phyloP scores from a whole-genome alignment of 2,888 invertebrate genomes.

The Eupithecia vulgata region DNA sequence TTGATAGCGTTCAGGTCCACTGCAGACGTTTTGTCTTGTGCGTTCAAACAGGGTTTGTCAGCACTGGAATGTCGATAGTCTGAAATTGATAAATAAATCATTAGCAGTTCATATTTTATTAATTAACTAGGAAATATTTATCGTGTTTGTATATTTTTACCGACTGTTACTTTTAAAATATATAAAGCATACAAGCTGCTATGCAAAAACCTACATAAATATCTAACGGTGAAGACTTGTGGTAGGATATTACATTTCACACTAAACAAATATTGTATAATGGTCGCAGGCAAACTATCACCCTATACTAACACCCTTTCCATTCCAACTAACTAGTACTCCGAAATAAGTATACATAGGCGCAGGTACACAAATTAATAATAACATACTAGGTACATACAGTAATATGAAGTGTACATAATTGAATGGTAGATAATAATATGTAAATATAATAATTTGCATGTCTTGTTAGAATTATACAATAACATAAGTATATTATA shows the following conservation, averaged over 20 bases:
- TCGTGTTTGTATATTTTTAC: neutral
- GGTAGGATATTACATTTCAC: neutral
- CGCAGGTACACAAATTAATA: neutral
- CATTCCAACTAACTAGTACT: constrained; percentile 6
- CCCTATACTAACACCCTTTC: neutral
- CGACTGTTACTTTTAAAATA: neutral
- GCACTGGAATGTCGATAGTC: constrained; percentile 87
- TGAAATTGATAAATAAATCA: constrained; percentile 59
- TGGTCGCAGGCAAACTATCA: neutral
- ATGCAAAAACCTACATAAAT: constrained; percentile 3
- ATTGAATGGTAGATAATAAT: constrained; percentile 6
- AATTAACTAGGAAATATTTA: neutral
- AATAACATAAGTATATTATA: constrained; percentile 14
- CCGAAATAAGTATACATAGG: neutral
- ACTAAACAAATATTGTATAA: neutral
- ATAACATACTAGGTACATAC: neutral
- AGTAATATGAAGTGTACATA: constrained; percentile 1
- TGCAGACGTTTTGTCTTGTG: constrained; percentile 59
- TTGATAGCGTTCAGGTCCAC: constrained; percentile 65
- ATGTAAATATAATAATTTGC: constrained; percentile 9
- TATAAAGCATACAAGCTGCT: constrained; percentile 16
- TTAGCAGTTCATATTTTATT: neutral
- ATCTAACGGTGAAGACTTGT: neutral
- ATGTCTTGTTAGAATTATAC: constrained; percentile 21
- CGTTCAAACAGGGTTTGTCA: constrained; percentile 75